Percentiles rank a stretch among this genome's conserved stretches.
Conservation (phyloP, 30 jellyfish, hydroid and myxozoan species). For the Chironex yamaguchii region DNA sequence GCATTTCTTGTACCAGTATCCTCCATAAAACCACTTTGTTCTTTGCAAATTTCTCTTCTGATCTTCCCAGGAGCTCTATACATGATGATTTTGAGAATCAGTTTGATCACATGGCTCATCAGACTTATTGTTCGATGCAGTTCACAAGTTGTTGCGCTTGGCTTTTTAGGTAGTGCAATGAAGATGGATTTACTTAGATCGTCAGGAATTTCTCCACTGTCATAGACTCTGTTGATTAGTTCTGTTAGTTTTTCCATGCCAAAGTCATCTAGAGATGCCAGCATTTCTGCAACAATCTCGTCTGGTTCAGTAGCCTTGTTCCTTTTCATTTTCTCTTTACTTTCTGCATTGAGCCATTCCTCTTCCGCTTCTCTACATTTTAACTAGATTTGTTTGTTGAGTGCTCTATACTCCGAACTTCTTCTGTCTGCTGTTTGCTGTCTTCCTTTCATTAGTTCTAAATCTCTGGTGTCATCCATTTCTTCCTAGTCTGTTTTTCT, state of each 20-base stretch:
- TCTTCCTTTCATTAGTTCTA: neutral
- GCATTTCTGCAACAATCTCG: constrained; percentile 7
- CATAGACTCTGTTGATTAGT: constrained; percentile 16
- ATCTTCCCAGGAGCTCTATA: neutral
- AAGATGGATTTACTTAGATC: constrained; percentile 10
- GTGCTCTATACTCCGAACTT: neutral
- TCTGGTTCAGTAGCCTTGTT: constrained; percentile 40
- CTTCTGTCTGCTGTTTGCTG: neutral
- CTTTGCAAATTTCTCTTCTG: neutral
- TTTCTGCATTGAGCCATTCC: neutral
- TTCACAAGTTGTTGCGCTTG: constrained; percentile 12
- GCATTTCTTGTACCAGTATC: too few species aligned
- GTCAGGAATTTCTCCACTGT: neutral
- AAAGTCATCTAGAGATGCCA: neutral
- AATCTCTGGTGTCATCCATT: neutral
- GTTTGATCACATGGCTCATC: constrained; percentile 21
- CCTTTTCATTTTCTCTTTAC: constrained; percentile 2
- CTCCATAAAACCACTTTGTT: neutral
- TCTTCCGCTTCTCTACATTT: neutral
- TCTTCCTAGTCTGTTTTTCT: neutral
- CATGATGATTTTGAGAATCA: neutral
- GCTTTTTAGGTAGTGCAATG: constrained; percentile 43
- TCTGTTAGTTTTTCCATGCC: constrained; percentile 5
- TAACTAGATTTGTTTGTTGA: neutral
- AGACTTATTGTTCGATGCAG: constrained; percentile 32